Percentiles rank a stretch among this genome's conserved stretches.
phyloP scores from a whole-genome alignment of 2,888 invertebrate genomes.

The Aspidiotus destructor region DNA sequence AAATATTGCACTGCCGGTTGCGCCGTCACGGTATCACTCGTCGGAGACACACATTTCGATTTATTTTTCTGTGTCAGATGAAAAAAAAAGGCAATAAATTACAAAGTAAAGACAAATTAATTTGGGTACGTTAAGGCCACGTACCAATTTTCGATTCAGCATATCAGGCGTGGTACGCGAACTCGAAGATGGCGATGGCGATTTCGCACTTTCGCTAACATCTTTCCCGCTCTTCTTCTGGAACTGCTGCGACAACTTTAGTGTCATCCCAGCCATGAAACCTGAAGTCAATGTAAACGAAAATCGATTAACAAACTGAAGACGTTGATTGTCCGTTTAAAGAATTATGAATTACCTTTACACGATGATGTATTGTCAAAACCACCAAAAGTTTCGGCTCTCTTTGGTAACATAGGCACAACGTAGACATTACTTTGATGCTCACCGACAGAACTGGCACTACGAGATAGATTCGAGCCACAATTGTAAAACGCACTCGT shows the following conservation, averaged over 20 bases:
- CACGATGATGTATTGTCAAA: constrained; percentile 54
- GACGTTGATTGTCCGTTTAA: neutral
- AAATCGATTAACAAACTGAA: neutral
- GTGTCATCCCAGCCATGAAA: constrained; percentile 18
- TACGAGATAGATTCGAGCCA: constrained; percentile 72
- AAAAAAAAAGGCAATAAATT: neutral
- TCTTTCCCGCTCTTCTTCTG: constrained; percentile 19
- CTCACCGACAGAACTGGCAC: constrained; percentile 89
- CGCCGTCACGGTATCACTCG: constrained; percentile 11
- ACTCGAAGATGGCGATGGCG: constrained; percentile 26
- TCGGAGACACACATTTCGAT: constrained; percentile 9
- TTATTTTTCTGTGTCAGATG: constrained; percentile 3
- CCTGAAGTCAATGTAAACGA: constrained; percentile 1
- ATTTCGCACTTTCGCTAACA: constrained; percentile 14
- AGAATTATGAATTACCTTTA: constrained; percentile 13
- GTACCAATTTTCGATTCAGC: constrained; percentile 12
- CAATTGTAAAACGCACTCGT: constrained; percentile 63
- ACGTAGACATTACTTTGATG: constrained; percentile 76
- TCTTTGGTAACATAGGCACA: constrained; percentile 75
- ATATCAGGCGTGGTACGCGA: constrained; percentile 20
- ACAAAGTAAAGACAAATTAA: neutral
- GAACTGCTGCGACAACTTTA: constrained; percentile 31
- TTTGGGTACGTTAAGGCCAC: neutral
- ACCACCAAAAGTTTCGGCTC: constrained; percentile 94
- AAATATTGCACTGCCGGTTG: constrained; percentile 8